phyloP scores from a whole-genome alignment of 2,888 invertebrate species.

The Tipula lateralis region DNA sequence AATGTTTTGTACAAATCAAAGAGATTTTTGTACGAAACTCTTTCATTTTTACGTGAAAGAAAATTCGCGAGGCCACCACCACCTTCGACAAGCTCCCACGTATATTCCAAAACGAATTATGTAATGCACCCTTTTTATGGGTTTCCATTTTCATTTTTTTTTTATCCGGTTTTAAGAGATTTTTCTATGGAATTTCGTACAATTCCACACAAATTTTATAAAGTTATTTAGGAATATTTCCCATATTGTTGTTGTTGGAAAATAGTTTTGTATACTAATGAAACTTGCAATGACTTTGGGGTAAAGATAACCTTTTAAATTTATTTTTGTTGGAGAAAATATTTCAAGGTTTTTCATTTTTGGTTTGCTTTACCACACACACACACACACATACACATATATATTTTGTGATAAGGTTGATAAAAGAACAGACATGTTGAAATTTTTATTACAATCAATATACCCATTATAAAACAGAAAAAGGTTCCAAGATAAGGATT shows the following conservation, averaged over 20 bases:
- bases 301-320: background rate
- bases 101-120: background rate
- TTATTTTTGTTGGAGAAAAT: background rate
- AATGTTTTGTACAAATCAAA: background rate
- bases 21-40: background rate
- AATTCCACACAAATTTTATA: background rate
- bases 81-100: background rate
- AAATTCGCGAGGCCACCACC: background rate
- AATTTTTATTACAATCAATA: background rate
- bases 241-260: background rate
- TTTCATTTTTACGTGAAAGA: background rate
- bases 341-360: background rate
- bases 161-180: background rate
- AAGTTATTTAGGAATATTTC: background rate
- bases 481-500: background rate
- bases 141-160: background rate
- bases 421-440: background rate
- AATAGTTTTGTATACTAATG: background rate
- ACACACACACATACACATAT: background rate
- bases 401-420: background rate
- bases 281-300: background rate
- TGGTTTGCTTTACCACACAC: background rate
- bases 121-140: constrained; percentile 6
- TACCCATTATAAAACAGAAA: background rate
- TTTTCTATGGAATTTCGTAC: background rate